Evolutionary conservation across 2,113 vertebrate genomes (phyloP).

Genomic region (Brienomyrus brachyistius): DNA sequence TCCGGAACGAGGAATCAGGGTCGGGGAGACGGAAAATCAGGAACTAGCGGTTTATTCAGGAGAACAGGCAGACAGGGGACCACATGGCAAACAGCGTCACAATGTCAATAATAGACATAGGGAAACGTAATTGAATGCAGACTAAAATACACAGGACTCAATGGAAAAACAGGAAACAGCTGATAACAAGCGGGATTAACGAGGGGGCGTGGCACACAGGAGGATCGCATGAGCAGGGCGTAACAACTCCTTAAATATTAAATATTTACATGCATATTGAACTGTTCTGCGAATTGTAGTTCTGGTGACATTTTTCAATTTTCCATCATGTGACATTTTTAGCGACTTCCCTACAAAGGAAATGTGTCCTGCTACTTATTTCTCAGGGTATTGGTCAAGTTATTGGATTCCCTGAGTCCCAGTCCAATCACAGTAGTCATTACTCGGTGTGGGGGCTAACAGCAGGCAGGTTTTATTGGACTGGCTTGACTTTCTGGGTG

Average conservation of each 20-base stretch:
- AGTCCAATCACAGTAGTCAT: constrained; percentile 8
- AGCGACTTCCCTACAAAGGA: not conserved
- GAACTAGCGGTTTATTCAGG: too few species aligned
- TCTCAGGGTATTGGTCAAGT: not conserved
- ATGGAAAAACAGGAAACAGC: too few species aligned
- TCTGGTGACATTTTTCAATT: not conserved
- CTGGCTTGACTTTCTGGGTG: not conserved
- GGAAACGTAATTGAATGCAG: too few species aligned
- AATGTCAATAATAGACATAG: too few species aligned
- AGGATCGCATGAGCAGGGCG: too few species aligned
- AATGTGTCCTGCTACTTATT: not conserved
- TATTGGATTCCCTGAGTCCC: constrained; percentile 1
- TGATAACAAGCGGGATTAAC: too few species aligned
- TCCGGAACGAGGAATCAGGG: too few species aligned
- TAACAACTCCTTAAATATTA: not conserved
- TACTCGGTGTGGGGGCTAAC: not conserved
- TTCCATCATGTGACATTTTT: not conserved
- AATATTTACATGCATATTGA: not conserved
- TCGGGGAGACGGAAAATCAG: too few species aligned
- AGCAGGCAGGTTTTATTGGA: constrained; percentile 2
- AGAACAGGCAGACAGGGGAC: too few species aligned
- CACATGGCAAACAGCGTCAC: too few species aligned
- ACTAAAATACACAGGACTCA: too few species aligned
- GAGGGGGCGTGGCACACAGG: too few species aligned
- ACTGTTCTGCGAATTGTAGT: not conserved